These are phyloP conservation scores for Sphyrna mokarran DNA, from an alignment of 2,113 vertebrate genomes.

Conservation along the genomic window DNA sequence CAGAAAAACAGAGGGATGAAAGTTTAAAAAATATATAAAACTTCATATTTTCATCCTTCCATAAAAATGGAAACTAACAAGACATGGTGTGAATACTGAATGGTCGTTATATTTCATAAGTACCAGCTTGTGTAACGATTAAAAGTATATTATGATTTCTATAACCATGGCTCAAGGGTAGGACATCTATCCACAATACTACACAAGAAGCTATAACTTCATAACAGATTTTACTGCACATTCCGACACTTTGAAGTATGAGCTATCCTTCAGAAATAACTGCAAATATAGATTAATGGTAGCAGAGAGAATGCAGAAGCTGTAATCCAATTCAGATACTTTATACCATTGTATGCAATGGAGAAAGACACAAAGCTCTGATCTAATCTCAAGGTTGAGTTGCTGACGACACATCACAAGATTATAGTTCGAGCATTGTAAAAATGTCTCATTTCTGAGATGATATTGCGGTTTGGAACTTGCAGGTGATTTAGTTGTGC, in stretches of 20 bases:
- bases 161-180: neutral
- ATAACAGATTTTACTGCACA: constrained; percentile 9
- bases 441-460: constrained; percentile 24
- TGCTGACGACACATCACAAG: neutral
- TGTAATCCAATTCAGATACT: constrained; percentile 27
- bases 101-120: neutral
- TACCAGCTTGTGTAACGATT: neutral
- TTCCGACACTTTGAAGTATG: constrained; percentile 17
- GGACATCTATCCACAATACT: neutral
- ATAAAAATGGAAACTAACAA: neutral
- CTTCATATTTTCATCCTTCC: neutral
- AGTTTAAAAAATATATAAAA: neutral
- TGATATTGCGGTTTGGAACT: constrained; percentile 23
- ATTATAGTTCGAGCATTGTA: neutral
- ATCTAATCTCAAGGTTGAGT: constrained; percentile 7
- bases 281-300: constrained; percentile 31
- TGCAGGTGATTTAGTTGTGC: neutral
- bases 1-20: neutral
- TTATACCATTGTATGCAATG: neutral
- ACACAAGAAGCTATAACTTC: neutral
- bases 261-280: neutral
- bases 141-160: neutral
- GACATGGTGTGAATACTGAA: neutral
- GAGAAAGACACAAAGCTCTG: neutral
- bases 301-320: neutral